Conservation (phyloP, 2,888 invertebrate species). For the Xylota segnis region DNA sequence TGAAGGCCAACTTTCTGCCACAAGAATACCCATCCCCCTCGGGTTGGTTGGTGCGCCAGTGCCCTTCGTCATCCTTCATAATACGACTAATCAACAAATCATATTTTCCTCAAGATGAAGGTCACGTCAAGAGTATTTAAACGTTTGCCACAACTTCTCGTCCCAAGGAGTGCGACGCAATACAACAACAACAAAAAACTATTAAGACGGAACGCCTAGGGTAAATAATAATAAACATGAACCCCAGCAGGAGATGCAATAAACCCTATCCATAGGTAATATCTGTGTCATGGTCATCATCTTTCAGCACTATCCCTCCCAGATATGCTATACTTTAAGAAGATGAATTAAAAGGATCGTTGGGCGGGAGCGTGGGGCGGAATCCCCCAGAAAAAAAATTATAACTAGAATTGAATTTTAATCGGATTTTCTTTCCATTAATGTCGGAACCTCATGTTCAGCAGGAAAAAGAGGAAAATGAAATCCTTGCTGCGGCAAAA, state of each 20-base stretch:
- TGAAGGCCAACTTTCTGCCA: conserved; percentile 20
- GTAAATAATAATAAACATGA: conserved; percentile 55
- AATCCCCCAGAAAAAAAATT: too few relatives aligned
- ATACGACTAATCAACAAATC: conserved; percentile 68
- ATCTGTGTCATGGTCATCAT: conserved; percentile 68
- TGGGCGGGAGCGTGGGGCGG: background rate
- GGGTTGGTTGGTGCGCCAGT: background rate
- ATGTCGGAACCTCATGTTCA: conserved; percentile 4
- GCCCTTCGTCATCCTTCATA: background rate
- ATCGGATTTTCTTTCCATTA: conserved; percentile 56
- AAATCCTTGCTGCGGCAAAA: conserved; percentile 14
- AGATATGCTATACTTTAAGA: conserved; percentile 6
- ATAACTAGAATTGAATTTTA: conserved; percentile 62
- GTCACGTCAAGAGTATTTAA: conserved; percentile 62
- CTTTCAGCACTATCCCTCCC: background rate
- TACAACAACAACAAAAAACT: background rate
- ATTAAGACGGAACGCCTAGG: conserved; percentile 20
- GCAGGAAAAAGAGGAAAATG: background rate
- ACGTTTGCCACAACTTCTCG: conserved; percentile 44
- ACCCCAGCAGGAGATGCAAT: conserved; percentile 43
- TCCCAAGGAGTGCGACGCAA: conserved; percentile 13
- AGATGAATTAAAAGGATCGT: conserved; percentile 29
- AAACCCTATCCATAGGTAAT: conserved; percentile 34
- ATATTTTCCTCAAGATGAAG: conserved; percentile 61
- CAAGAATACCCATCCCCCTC: conserved; percentile 8